A percentile compares a stretch with the other conserved stretches of the same genome.
These are phyloP conservation scores for Sebastes itinus DNA, from an alignment of 2,797 vertebrate genomes.

Conservation along the genomic window DNA sequence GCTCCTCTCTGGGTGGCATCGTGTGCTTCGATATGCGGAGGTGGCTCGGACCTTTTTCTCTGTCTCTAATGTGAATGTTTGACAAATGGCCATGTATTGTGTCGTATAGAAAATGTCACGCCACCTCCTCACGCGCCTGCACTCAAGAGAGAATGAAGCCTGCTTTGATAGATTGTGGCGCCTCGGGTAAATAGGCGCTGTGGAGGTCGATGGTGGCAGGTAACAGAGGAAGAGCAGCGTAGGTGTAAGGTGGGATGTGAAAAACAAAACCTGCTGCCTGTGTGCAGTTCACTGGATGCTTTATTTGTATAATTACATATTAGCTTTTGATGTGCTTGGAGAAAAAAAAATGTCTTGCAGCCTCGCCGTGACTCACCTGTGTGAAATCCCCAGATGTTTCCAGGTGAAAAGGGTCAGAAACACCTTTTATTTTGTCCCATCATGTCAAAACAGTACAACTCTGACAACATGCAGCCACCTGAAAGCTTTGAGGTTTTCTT, in stretches of 20 bases:
- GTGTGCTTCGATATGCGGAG: slow-evolving; percentile 24
- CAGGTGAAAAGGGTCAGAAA: background rate
- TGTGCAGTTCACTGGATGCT: slow-evolving; percentile 73
- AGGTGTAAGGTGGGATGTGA: slow-evolving; percentile 20
- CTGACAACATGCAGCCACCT: background rate
- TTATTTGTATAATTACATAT: slow-evolving; percentile 52
- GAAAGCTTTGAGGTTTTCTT: background rate
- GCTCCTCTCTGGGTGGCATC: slow-evolving; percentile 5
- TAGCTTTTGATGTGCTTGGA: slow-evolving; percentile 35
- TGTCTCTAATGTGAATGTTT: slow-evolving; percentile 56
- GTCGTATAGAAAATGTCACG: slow-evolving; percentile 12
- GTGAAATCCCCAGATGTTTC: slow-evolving; percentile 41
- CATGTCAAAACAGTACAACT: slow-evolving; percentile 24
- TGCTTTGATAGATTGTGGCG: slow-evolving; percentile 6
- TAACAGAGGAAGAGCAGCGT: background rate
- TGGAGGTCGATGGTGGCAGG: background rate
- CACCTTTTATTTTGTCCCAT: background rate
- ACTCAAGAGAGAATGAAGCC: background rate
- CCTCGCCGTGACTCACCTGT: slow-evolving; percentile 31
- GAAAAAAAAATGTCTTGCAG: background rate
- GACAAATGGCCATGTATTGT: slow-evolving; percentile 41
- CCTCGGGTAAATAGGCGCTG: slow-evolving; percentile 13
- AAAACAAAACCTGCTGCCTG: slow-evolving; percentile 24
- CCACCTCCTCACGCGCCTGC: slow-evolving; percentile 5
- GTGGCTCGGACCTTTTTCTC: background rate